These are phyloP conservation scores for Trissoscelio sp. DNA, from an alignment of 2,888 invertebrate species.

Conservation along the genomic window DNA sequence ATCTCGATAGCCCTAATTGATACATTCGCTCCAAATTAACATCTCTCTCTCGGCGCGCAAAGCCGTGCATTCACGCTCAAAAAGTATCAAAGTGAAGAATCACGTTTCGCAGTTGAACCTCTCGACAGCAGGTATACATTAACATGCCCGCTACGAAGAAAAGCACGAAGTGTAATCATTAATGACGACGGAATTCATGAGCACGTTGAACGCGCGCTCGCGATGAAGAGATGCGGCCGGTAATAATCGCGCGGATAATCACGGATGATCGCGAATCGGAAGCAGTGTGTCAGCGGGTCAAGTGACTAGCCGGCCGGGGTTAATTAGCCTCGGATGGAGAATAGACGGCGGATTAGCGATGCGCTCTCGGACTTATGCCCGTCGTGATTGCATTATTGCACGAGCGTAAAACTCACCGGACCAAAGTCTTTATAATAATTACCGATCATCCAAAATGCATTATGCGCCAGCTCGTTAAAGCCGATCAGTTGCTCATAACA, in stretches of 20 bases:
- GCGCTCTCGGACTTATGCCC: slow-evolving; percentile 49
- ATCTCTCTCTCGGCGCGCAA: slow-evolving; percentile 50
- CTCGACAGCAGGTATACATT: slow-evolving; percentile 56
- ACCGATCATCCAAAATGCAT: slow-evolving; percentile 66
- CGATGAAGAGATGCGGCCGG: slow-evolving; percentile 62
- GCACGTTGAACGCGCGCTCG: slow-evolving; percentile 54
- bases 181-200: slow-evolving; percentile 66
- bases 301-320: slow-evolving; percentile 63
- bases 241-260: slow-evolving; percentile 68
- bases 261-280: slow-evolving; percentile 66
- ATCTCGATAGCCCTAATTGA: slow-evolving; percentile 64
- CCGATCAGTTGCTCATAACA: slow-evolving; percentile 43
- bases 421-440: slow-evolving; percentile 71
- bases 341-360: slow-evolving; percentile 58
- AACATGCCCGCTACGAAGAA: slow-evolving; percentile 63
- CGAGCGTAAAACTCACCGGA: slow-evolving; percentile 35
- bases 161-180: slow-evolving; percentile 62
- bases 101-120: slow-evolving; percentile 62
- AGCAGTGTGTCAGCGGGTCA: slow-evolving; percentile 70
- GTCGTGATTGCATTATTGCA: slow-evolving; percentile 66
- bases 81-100: slow-evolving; percentile 66
- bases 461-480: slow-evolving; percentile 71
- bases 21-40: slow-evolving; percentile 65
- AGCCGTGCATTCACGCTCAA: slow-evolving; percentile 46
- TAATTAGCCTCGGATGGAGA: slow-evolving; percentile 65